Evolutionary conservation across 2,113 vertebrate species (phyloP).

Genomic region (Carassius carassius): DNA sequence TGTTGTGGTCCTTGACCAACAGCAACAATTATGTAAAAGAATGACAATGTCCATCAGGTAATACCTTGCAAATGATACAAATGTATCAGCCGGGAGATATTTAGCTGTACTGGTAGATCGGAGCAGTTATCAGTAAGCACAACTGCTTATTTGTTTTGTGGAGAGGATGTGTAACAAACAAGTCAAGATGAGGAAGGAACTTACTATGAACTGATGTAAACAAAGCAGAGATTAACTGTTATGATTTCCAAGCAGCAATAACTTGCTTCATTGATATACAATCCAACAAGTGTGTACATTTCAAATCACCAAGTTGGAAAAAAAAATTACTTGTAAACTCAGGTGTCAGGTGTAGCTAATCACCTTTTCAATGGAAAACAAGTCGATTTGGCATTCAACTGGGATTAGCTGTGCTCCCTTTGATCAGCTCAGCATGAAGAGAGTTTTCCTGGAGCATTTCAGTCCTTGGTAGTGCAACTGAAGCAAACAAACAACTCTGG

Average conservation of each 20-base stretch:
- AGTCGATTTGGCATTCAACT: too few relatives aligned
- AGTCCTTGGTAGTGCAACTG: too few relatives aligned
- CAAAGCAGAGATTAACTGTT: background rate
- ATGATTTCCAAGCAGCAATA: background rate
- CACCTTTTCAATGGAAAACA: too few relatives aligned
- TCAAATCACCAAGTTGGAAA: background rate
- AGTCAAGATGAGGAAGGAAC: background rate
- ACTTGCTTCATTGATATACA: background rate
- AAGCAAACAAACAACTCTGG: too few relatives aligned
- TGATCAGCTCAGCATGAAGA: too few relatives aligned
- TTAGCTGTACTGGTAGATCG: background rate
- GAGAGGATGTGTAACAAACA: background rate
- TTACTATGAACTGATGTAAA: background rate
- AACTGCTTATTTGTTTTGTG: background rate
- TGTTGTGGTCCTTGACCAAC: background rate
- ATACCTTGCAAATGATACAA: background rate
- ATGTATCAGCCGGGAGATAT: background rate
- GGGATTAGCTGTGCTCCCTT: too few relatives aligned
- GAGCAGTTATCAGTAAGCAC: background rate
- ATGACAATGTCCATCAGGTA: background rate
- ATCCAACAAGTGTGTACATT: background rate
- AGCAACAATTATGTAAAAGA: background rate
- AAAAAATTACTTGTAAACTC: too few relatives aligned
- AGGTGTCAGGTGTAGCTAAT: too few relatives aligned
- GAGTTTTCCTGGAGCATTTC: too few relatives aligned